Base-by-base conservation (phyloP, 2,113 vertebrate genomes). In the Eleginops maclovinus region DNA sequence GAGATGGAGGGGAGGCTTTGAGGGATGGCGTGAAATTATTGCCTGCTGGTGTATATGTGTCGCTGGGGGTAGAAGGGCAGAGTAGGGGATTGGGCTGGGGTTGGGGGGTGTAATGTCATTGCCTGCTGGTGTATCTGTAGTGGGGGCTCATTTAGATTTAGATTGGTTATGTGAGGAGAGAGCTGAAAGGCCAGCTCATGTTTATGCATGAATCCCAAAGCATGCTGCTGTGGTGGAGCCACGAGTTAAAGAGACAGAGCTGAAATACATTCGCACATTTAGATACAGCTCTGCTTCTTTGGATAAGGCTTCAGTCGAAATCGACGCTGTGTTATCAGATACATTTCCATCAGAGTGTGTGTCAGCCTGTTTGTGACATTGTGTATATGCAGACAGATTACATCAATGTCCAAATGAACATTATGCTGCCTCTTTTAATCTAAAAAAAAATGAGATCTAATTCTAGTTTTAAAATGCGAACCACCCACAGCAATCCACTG, bases 121-220 rank as follows among this genome's bases (percentile, higher is more conserved):
- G 92, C 92, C 92, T 94, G 93, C 93, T 94, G 94, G 94, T 94
- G 92, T 94, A 93, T 94, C 89, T 91, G 90, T 93, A 92, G 91
- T 90, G 91, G 92, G 89, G 92, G 91, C 91, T 94, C 92, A 93
- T 93, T 91, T 93, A 93, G 93, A 93, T 92, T 94, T 94, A 94
- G 93, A 94, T 94, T 94, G 93, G 94, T 94, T 95, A 93, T 95
- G 94, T 94, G 95, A 94, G 94, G 94, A 93, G 91, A 93, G 94
- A 92, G 91, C 90, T 92, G 93, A 93, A 94, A 94, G 92, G 94
- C 94, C 91, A 93, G 89, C 94, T 95, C 92, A 95, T 95, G 94
- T 95, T 95, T 95, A 95, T 95, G 93, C 94, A 95, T 95, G 93
- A 94, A 85, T 91, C 90, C 88, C 81, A 89, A 88, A 92, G 90